phyloP scores from a whole-genome alignment of 1,140 invertebrate species.

The Trachymyrmex cornetzi region DNA sequence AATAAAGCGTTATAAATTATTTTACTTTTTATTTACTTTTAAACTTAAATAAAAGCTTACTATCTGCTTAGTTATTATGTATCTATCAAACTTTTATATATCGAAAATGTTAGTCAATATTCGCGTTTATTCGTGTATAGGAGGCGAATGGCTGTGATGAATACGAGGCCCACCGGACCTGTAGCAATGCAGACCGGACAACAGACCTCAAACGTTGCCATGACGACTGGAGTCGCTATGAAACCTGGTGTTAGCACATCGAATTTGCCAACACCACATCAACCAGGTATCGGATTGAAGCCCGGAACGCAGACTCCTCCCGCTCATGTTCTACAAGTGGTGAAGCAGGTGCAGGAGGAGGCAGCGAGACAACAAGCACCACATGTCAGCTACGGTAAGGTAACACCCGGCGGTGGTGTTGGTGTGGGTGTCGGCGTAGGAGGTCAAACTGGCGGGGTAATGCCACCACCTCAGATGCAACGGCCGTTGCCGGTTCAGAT shows the following conservation, averaged over 20 bases:
- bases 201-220: conserved; percentile 84
- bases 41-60: not conserved
- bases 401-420: conserved; percentile 87
- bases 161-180: conserved; percentile 89
- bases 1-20: conserved; percentile 3
- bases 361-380: conserved; percentile 94
- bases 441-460: conserved; percentile 87
- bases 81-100: conserved; percentile 4
- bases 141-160: conserved; percentile 97
- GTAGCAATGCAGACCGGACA: conserved; percentile 83
- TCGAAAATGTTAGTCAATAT: not conserved
- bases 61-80: not conserved
- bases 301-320: conserved; percentile 92
- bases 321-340: conserved; percentile 94
- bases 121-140: conserved; percentile 84
- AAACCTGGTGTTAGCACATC: conserved; percentile 85
- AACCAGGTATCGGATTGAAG: conserved; percentile 90
- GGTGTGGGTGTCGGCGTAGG: conserved; percentile 83
- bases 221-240: conserved; percentile 84
- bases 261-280: conserved; percentile 86
- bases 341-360: conserved; percentile 97
- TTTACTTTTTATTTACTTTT: not conserved
- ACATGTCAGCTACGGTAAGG: conserved; percentile 90
- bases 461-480: conserved; percentile 90
- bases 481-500: conserved; percentile 86